A percentile compares a stretch with the other conserved stretches of the same genome.
These are phyloP conservation scores for Neoaliturus tenellus DNA, from an alignment of 2,888 invertebrate genomes.

Conservation along the genomic window DNA sequence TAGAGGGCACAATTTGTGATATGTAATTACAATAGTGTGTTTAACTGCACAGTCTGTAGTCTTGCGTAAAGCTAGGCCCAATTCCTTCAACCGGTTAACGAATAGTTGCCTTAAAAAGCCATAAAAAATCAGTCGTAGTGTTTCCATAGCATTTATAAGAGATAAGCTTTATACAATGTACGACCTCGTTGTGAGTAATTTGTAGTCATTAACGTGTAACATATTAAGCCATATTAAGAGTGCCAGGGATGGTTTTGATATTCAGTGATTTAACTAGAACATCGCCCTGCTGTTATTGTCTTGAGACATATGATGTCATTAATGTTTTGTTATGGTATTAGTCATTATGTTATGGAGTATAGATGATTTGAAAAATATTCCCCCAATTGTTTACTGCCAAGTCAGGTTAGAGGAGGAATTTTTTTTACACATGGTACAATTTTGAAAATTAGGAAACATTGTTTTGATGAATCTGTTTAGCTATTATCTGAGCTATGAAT, in stretches of 20 bases:
- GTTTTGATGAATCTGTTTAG: too few relatives aligned
- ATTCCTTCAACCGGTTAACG: neutral
- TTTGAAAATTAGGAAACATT: too few relatives aligned
- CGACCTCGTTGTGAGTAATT: neutral
- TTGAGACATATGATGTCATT: neutral
- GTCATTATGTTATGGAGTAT: too few relatives aligned
- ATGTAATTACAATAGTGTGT: slow-evolving; percentile 21
- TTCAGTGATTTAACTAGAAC: neutral
- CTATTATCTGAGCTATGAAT: too few relatives aligned
- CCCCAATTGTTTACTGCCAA: too few relatives aligned
- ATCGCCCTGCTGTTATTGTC: neutral
- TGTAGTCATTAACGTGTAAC: neutral
- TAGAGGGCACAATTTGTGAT: slow-evolving; percentile 1
- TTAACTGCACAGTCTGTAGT: neutral
- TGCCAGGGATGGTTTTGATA: neutral
- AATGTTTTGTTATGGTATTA: neutral
- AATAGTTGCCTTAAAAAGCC: slow-evolving; percentile 7
- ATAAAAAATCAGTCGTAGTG: neutral
- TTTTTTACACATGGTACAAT: too few relatives aligned
- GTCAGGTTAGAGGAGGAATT: too few relatives aligned
- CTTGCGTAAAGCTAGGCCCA: neutral
- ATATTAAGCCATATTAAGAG: neutral
- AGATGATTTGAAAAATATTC: too few relatives aligned
- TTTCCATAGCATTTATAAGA: neutral
- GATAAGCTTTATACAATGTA: slow-evolving; percentile 11